Conservation (phyloP, 2,888 invertebrate species). For the Sinodicranocentrus sp. region DNA sequence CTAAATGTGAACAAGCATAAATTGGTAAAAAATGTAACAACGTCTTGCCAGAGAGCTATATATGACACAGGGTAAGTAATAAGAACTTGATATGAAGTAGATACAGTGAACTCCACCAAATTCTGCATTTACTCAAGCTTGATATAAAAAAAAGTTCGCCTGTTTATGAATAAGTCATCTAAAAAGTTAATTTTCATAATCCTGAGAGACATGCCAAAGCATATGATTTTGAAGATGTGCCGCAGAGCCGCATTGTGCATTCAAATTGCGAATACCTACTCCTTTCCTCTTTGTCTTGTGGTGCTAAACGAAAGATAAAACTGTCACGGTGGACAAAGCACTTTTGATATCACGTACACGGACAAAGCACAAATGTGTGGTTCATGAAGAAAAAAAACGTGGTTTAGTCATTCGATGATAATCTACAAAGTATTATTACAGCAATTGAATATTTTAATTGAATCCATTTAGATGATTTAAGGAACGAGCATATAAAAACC, state of each 20-base stretch:
- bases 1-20: no score
- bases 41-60: no score
- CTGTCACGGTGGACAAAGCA: not conserved
- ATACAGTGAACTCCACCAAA: no score
- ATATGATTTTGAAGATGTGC: slow-evolving; percentile 3
- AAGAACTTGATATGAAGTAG: no score
- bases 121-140: no score
- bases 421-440: slow-evolving; percentile 14
- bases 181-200: slow-evolving; percentile 14
- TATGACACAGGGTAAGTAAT: no score
- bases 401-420: not conserved
- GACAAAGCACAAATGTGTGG: not conserved
- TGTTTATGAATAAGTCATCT: not conserved
- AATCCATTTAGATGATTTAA: slow-evolving; percentile 60
- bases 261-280: slow-evolving; percentile 11
- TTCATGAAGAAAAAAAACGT: not conserved
- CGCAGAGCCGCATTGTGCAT: slow-evolving; percentile 7
- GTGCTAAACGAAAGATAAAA: slow-evolving; percentile 4
- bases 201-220: slow-evolving; percentile 16
- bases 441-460: slow-evolving; percentile 59
- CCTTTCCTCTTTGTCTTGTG: no score
- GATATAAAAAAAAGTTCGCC: no score
- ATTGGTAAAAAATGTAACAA: no score
- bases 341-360: not conserved
- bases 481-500: not conserved